Conservation (phyloP, 1,140 invertebrate genomes). For the Monochamus saltuarius region DNA sequence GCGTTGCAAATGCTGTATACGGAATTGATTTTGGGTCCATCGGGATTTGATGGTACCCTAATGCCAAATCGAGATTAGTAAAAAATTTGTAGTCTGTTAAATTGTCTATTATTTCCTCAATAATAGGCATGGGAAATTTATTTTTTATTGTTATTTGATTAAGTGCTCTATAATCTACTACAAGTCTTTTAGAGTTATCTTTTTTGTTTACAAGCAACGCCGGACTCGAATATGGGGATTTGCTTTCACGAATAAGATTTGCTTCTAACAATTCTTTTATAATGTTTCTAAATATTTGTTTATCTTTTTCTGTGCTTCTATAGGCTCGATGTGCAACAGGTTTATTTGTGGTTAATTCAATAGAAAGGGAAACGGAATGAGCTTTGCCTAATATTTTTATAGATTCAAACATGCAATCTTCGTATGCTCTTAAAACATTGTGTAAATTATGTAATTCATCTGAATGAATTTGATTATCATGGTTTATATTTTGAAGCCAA, state of each 20-base stretch:
- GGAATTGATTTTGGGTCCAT: slow-evolving; percentile 1
- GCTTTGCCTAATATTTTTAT: background rate
- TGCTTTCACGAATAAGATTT: slow-evolving; percentile 15
- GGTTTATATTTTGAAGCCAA: no score
- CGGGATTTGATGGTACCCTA: slow-evolving; percentile 8
- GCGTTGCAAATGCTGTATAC: background rate
- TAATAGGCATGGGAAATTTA: slow-evolving; percentile 17
- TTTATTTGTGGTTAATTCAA: background rate
- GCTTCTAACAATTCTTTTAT: slow-evolving; percentile 21
- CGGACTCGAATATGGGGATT: slow-evolving; percentile 11
- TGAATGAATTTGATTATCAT: no score
- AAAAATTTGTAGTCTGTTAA: slow-evolving; percentile 16
- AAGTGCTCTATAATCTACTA: slow-evolving; percentile 34
- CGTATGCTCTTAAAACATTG: no score
- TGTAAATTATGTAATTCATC: no score
- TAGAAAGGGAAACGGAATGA: background rate
- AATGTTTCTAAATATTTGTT: slow-evolving; percentile 8
- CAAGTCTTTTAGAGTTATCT: slow-evolving; percentile 4
- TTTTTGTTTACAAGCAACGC: slow-evolving; percentile 18
- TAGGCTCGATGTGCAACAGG: slow-evolving; percentile 5
- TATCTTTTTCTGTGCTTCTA: background rate
- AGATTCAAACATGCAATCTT: background rate
- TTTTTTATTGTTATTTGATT: slow-evolving; percentile 37
- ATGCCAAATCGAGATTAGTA: slow-evolving; percentile 2
- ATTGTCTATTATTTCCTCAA: slow-evolving; percentile 17